Conservation (phyloP, 2,888 invertebrate species). For the Lasioglossum marginatum region DNA sequence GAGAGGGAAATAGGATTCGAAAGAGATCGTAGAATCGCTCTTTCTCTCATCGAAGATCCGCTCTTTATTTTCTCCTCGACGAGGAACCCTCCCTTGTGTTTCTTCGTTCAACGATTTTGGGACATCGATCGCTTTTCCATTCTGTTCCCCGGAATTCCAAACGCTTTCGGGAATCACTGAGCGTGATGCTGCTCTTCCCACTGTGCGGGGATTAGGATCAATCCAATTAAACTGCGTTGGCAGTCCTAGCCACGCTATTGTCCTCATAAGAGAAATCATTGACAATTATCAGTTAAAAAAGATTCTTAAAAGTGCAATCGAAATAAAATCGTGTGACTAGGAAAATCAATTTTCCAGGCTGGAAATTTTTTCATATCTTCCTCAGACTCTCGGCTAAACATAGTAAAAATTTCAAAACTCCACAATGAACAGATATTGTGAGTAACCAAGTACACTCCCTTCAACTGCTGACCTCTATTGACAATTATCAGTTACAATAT, state of each 20-base stretch:
- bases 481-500: too few species aligned
- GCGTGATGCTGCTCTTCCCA: not conserved
- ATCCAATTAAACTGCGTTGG: not conserved
- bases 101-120: constrained; percentile 73
- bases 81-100: constrained; percentile 55
- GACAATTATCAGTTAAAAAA: too few species aligned
- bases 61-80: constrained; percentile 47
- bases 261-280: too few species aligned
- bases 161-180: not conserved
- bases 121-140: constrained; percentile 46
- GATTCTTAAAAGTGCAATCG: too few species aligned
- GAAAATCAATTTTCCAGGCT: not conserved
- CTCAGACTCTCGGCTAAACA: not conserved
- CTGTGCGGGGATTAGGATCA: not conserved
- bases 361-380: not conserved
- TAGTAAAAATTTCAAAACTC: not conserved
- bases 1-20: constrained; percentile 25
- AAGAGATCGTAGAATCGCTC: constrained; percentile 57
- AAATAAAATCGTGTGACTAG: too few species aligned
- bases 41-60: constrained; percentile 49
- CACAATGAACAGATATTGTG: too few species aligned
- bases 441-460: too few species aligned
- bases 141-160: constrained; percentile 6
- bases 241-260: too few species aligned
- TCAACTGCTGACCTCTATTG: too few species aligned